These are phyloP conservation scores for Micoletzkya japonica DNA, from an alignment of 2,888 invertebrate genomes.

Conservation along the genomic window DNA sequence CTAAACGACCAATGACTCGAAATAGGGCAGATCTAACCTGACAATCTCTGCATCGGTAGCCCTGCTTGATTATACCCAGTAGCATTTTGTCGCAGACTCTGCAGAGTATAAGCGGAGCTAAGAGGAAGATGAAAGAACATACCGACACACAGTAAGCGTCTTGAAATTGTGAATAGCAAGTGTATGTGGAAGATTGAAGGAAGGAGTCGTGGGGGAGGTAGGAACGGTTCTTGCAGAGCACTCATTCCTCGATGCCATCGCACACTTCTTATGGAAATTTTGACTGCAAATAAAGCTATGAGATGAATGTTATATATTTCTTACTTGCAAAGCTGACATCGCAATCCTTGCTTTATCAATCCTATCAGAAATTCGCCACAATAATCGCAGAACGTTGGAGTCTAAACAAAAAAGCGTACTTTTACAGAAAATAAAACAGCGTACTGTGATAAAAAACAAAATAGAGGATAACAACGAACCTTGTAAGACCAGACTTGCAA, in stretches of 20 bases:
- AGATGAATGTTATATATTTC: not conserved
- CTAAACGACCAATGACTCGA: too few relatives aligned
- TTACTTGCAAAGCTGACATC: slow-evolving; percentile 55
- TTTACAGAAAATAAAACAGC: too few relatives aligned
- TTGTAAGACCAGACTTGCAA: not conserved
- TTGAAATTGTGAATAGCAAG: slow-evolving; percentile 62
- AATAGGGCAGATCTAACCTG: slow-evolving; percentile 40
- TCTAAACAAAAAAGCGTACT: not conserved
- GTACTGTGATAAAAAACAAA: not conserved
- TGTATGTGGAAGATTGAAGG: slow-evolving; percentile 59
- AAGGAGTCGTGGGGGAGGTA: slow-evolving; percentile 1
- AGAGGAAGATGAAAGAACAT: not conserved
- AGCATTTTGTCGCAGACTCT: slow-evolving; percentile 61
- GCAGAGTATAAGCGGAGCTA: not conserved
- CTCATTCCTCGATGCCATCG: slow-evolving; percentile 59
- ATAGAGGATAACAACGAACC: not conserved
- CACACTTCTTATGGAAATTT: slow-evolving; percentile 63
- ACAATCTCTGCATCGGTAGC: slow-evolving; percentile 63
- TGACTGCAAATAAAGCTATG: slow-evolving; percentile 36
- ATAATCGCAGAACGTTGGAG: slow-evolving; percentile 64
- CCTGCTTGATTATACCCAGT: slow-evolving; percentile 63
- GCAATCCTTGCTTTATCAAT: slow-evolving; percentile 33
- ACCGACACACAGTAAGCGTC: slow-evolving; percentile 63
- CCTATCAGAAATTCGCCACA: slow-evolving; percentile 64
- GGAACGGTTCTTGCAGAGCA: slow-evolving; percentile 36